Evolutionary conservation across 35 echinoderm and acorn worm species (phyloP), one percentile per base, ranked within the genome.

Genomic region (Hemicentrotus pulcherrimus): DNA sequence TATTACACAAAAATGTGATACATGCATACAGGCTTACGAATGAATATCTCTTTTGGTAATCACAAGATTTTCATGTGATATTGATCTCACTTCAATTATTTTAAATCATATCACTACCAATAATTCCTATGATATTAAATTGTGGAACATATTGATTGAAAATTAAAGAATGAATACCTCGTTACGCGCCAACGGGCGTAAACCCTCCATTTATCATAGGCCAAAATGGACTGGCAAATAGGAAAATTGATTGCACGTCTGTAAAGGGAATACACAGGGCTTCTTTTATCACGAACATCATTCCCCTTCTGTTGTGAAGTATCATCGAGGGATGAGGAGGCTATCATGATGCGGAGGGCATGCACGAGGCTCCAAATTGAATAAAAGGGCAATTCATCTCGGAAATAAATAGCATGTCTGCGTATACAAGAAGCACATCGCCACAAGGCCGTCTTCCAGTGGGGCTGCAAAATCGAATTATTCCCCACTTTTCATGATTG

Each of bases 401-500:
- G 88, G 46, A 90, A 47, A 90, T 90, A 90, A 90, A 90, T 90
- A 47, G 88, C 88, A 47, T 90, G 88, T 90, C 88, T 45, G 32
- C 88, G 46, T 47, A 90, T 32, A 47, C 88, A 90, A 45, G 46
- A 45, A 32, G 13, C 46, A 22, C 88, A 90, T 90, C 15, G 32
- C 88, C 32, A 47, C 31, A 32, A 47, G 46, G 32, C 32, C 14
- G 32, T 47, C 88, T 16, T 47, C 88, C 88, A 45, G 12, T 90
- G 32, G 88, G 88, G 32, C 88, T 18, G 6, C 65, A 30, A 90
- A 90, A 90, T 90, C 88, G 88, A 90, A 90, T 90, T 90, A 90
- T 90, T 90, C 46, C 88, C 88, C 88, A 90, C 88, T 90, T 90
- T 90, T 90, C 88, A 15, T 90, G 88, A 90, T 90, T 90, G 88